Base-by-base conservation (phyloP, 2,797 vertebrate species). In the Artibeus jamaicensis region DNA sequence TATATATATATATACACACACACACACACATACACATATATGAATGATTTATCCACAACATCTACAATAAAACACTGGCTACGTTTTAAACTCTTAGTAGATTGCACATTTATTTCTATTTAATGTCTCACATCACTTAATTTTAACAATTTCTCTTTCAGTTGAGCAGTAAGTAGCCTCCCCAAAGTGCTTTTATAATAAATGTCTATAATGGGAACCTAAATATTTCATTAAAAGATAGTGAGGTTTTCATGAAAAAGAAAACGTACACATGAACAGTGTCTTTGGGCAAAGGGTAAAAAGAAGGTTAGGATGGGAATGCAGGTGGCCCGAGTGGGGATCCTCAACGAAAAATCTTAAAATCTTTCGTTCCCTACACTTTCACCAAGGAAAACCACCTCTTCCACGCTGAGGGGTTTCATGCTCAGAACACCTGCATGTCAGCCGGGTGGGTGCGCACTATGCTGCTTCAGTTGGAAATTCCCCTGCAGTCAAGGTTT, bases 71-170 rank as follows among this genome's bases (percentile, higher is more conserved):
- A 46, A 83, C 32, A 34, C 57, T 34, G 42, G 12, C 57, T 32
- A 44, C 6, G 34, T 82, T 92, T 94, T 11, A 88, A 71, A 93
- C 12, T 50, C 55, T 83, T 83, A 37, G 24, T 74, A 94, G 86
- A 79, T 16, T 18, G 68, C 73, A 67, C 46, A 59, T 48, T 77
- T 77, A 84, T 34, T 93, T 78, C 19, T 39, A 95, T 68, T 57
- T 92, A 90, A 92, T 57, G 53, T 67, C 37, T 59, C 67, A 3
- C 26, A 83, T 50, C 21, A 74, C 32, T 91, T 93, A 77, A 83
- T 89, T 93, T 76, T 77, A 93, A 87, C 68, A 95, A 67, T 42
- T 67, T 91, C 21, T 92, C 57, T 89, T 86, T 91, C 76, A 87
- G 24, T 50, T 85, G 34, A 39, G 26, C 34, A 91, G 81, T 90